Evolutionary conservation across 1,140 invertebrate species (phyloP).

Genomic region (Hylyphantes graminicola): DNA sequence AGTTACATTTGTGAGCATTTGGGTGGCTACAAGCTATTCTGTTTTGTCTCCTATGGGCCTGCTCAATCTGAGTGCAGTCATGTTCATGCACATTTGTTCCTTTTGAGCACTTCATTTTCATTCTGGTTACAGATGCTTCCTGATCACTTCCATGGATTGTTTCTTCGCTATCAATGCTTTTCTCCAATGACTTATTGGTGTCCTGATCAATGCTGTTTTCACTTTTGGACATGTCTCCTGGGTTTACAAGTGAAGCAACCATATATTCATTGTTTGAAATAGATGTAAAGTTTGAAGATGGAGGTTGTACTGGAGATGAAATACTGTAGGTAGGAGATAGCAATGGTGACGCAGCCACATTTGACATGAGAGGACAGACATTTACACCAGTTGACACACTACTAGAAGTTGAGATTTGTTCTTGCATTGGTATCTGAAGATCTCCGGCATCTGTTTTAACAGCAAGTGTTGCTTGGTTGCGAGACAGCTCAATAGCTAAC

Average conservation of each 20-base stretch:
- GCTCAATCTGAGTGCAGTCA: conserved; percentile 35
- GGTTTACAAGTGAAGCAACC: not conserved
- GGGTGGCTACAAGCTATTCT: conserved; percentile 15
- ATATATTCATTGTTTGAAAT: conserved; percentile 39
- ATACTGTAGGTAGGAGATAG: conserved; percentile 41
- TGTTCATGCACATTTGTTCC: conserved; percentile 6
- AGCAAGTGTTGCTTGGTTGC: conserved; percentile 70
- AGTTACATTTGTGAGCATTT: conserved; percentile 22
- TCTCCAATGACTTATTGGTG: conserved; percentile 37
- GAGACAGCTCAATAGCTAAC: conserved; percentile 78
- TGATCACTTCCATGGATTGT: not conserved
- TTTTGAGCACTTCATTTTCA: conserved; percentile 35
- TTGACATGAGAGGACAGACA: conserved; percentile 31
- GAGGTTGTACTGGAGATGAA: conserved; percentile 11
- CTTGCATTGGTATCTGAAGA: conserved; percentile 9
- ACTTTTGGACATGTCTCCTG: conserved; percentile 24
- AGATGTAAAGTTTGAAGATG: conserved; percentile 16
- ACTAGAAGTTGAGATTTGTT: conserved; percentile 11
- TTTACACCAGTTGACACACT: not conserved
- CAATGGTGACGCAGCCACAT: conserved; percentile 28
- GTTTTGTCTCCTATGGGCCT: conserved; percentile 14
- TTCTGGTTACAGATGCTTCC: conserved; percentile 28
- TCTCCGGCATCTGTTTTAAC: conserved; percentile 33
- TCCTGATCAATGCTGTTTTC: conserved; percentile 50
- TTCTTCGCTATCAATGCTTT: conserved; percentile 51